Evolutionary conservation across 2,888 invertebrate species (phyloP).

Genomic region (Minunthozetes semirufus): DNA sequence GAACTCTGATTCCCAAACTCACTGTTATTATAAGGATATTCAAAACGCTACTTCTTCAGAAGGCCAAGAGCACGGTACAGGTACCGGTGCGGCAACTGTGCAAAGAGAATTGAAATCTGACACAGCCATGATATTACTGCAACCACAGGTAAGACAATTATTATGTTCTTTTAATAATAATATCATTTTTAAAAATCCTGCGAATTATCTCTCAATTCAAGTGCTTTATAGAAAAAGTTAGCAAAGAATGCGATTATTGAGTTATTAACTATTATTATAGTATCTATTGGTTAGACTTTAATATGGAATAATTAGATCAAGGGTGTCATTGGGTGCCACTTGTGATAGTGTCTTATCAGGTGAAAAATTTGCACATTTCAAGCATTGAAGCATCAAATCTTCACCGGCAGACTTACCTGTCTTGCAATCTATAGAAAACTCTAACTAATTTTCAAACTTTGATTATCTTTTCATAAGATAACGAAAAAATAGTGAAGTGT

Average conservation of each 20-base stretch:
- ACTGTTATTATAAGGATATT: neutral
- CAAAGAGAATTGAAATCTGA: constrained; percentile 24
- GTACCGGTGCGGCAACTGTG: constrained; percentile 11
- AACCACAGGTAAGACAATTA: constrained; percentile 37
- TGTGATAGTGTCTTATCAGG: too few species aligned
- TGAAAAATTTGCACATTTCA: neutral
- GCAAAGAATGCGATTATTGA: neutral
- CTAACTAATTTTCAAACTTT: too few species aligned
- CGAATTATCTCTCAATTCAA: neutral
- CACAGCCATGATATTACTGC: constrained; percentile 40
- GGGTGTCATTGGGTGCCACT: neutral
- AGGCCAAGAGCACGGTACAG: constrained; percentile 12
- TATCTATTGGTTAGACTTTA: neutral
- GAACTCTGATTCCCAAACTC: neutral
- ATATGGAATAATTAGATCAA: constrained; percentile 13
- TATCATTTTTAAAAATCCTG: too few species aligned
- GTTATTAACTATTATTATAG: neutral
- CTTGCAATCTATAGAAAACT: too few species aligned
- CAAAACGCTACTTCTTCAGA: neutral
- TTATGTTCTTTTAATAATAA: too few species aligned
- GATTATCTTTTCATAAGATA: too few species aligned
- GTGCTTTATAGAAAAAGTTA: neutral
- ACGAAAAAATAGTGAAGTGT: too few species aligned
- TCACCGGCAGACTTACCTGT: too few species aligned
- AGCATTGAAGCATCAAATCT: neutral